phyloP scores from a whole-genome alignment of 2,888 invertebrate species.

The Nomada fucata region DNA sequence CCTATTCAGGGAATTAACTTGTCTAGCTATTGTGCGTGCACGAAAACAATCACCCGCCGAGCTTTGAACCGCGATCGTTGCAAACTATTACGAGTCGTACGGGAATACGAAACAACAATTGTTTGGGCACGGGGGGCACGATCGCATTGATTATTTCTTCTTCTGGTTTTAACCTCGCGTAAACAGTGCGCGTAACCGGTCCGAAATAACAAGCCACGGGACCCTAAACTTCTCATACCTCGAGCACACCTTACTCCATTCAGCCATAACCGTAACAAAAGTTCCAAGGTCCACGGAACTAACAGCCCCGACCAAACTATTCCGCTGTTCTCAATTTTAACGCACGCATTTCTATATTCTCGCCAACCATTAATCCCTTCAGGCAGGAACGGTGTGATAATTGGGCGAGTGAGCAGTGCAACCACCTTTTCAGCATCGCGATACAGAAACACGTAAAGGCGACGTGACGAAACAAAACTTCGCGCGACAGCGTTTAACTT shows the following conservation, averaged over 20 bases:
- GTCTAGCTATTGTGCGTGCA: neutral
- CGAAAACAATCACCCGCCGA: neutral
- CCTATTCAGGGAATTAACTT: neutral
- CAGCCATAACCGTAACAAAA: neutral
- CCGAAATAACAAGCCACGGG: slow-evolving; percentile 13
- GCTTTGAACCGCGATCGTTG: neutral
- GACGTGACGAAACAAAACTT: neutral
- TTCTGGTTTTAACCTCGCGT: slow-evolving; percentile 9
- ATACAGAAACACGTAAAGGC: no score
- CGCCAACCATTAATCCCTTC: no score
- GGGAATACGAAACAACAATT: slow-evolving; percentile 1
- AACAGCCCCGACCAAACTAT: neutral
- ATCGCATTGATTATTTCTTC: slow-evolving; percentile 28
- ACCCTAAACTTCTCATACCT: neutral
- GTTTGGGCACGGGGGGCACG: slow-evolving; percentile 27
- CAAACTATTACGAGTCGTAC: neutral
- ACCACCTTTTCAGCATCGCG: no score
- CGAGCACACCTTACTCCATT: slow-evolving; percentile 10
- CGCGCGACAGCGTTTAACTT: neutral
- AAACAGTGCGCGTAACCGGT: slow-evolving; percentile 15
- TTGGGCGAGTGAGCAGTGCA: no score
- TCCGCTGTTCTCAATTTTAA: neutral
- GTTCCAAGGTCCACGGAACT: slow-evolving; percentile 6
- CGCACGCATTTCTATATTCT: neutral
- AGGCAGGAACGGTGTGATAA: no score